Evolutionary conservation across 2,888 invertebrate genomes (phyloP).

Genomic region (Elgonia sp.): DNA sequence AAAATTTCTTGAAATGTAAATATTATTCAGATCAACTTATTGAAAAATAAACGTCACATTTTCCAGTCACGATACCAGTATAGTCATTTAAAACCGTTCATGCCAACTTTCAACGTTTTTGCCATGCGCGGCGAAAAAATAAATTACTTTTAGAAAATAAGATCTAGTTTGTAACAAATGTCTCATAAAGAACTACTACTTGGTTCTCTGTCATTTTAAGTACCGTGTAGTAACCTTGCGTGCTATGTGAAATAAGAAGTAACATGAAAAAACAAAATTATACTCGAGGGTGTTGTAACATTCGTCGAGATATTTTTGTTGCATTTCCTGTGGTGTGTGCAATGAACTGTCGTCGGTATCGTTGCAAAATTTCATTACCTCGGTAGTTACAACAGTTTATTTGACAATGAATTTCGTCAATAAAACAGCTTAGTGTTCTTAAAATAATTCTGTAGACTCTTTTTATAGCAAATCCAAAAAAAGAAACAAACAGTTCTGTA

Average conservation of each 20-base stretch:
- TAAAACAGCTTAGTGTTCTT: not conserved
- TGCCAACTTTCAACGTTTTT: not conserved
- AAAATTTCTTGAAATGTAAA: too few relatives aligned
- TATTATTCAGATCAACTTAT: too few relatives aligned
- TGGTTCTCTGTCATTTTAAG: constrained; percentile 54
- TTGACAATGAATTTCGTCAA: constrained; percentile 32
- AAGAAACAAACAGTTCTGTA: too few relatives aligned
- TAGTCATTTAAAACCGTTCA: not conserved
- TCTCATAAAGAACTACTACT: constrained; percentile 52
- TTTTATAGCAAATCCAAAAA: too few relatives aligned
- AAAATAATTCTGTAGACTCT: not conserved
- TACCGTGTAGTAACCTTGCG: constrained; percentile 70
- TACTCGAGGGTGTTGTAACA: constrained; percentile 72
- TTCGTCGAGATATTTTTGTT: constrained; percentile 59
- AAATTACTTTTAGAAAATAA: constrained; percentile 46
- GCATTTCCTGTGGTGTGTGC: constrained; percentile 68
- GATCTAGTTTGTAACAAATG: constrained; percentile 62
- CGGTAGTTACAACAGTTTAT: constrained; percentile 24
- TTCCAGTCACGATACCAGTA: too few relatives aligned
- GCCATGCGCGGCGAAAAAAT: constrained; percentile 25
- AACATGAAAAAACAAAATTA: constrained; percentile 60
- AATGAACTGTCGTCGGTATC: constrained; percentile 67
- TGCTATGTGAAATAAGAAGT: constrained; percentile 49
- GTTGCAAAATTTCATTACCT: constrained; percentile 38
- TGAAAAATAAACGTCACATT: too few relatives aligned